These are phyloP conservation scores for Ornithoptera priamus DNA, from an alignment of 2,888 invertebrate species.

Conservation along the genomic window DNA sequence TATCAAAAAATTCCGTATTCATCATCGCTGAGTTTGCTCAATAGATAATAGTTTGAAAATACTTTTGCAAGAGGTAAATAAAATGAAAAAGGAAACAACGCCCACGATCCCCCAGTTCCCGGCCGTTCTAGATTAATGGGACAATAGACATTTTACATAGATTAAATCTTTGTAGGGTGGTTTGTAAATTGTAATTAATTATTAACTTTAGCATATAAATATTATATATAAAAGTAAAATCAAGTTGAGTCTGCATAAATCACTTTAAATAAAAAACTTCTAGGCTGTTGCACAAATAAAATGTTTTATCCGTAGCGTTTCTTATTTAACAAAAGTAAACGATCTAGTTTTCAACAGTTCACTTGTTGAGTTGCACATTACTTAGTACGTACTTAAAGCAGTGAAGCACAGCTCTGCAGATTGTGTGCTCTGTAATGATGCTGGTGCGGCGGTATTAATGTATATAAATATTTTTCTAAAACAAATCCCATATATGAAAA, in stretches of 20 bases:
- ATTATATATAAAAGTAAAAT: constrained; percentile 13
- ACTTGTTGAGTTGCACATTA: constrained; percentile 43
- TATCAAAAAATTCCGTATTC: too few relatives aligned
- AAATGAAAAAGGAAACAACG: too few relatives aligned
- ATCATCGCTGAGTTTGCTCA: too few relatives aligned
- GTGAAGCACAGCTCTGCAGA: constrained; percentile 24
- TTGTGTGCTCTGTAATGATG: constrained; percentile 21
- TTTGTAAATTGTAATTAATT: constrained; percentile 28
- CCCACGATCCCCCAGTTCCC: neutral
- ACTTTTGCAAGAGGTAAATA: too few relatives aligned
- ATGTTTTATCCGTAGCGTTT: constrained; percentile 27
- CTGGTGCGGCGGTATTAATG: constrained; percentile 28
- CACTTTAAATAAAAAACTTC: constrained; percentile 16
- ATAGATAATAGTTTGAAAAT: too few relatives aligned
- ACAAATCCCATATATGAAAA: constrained; percentile 30
- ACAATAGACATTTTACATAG: constrained; percentile 35
- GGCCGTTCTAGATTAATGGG: constrained; percentile 36
- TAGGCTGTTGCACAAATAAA: constrained; percentile 34
- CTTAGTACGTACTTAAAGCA: constrained; percentile 39
- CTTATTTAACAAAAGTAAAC: constrained; percentile 15
- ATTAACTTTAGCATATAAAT: neutral
- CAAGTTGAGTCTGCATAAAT: constrained; percentile 17
- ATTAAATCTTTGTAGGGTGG: constrained; percentile 35
- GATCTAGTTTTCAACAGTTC: constrained; percentile 28
- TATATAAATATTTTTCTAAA: constrained; percentile 36